Conservation (phyloP, 2,888 invertebrate species). For the Lapara coniferarum region DNA sequence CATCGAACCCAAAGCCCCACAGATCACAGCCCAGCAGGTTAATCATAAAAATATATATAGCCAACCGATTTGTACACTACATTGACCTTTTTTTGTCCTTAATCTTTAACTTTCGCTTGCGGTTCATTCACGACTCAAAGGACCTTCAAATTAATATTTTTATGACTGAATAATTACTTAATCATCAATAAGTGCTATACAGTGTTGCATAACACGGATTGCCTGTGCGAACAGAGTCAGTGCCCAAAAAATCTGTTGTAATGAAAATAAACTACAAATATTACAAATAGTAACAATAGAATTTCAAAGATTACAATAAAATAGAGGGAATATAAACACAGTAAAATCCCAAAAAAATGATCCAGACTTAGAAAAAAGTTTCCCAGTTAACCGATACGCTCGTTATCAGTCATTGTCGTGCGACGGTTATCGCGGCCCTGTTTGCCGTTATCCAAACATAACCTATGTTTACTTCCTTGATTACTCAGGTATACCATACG, state of each 20-base stretch:
- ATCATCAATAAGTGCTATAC: background rate
- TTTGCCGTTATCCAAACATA: too few relatives aligned
- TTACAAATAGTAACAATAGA: too few relatives aligned
- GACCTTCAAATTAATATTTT: constrained; percentile 7
- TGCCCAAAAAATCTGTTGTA: too few relatives aligned
- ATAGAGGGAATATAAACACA: too few relatives aligned
- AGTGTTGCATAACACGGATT: too few relatives aligned
- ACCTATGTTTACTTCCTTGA: too few relatives aligned
- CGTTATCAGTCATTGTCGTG: constrained; percentile 7
- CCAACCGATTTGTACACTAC: background rate
- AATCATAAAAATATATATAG: background rate
- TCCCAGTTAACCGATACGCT: background rate
- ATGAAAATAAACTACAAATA: too few relatives aligned
- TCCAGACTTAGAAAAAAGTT: background rate
- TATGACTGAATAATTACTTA: constrained; percentile 11
- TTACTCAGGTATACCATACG: too few relatives aligned
- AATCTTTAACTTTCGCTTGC: constrained; percentile 17
- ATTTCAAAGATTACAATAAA: too few relatives aligned
- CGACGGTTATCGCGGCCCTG: background rate
- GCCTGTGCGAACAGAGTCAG: too few relatives aligned
- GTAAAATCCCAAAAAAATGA: too few relatives aligned
- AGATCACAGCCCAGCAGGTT: background rate
- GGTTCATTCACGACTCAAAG: constrained; percentile 7
- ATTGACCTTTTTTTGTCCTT: constrained; percentile 10
- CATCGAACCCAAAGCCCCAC: background rate